phyloP scores from a whole-genome alignment of 2,888 invertebrate genomes.

The Nebria salina region DNA sequence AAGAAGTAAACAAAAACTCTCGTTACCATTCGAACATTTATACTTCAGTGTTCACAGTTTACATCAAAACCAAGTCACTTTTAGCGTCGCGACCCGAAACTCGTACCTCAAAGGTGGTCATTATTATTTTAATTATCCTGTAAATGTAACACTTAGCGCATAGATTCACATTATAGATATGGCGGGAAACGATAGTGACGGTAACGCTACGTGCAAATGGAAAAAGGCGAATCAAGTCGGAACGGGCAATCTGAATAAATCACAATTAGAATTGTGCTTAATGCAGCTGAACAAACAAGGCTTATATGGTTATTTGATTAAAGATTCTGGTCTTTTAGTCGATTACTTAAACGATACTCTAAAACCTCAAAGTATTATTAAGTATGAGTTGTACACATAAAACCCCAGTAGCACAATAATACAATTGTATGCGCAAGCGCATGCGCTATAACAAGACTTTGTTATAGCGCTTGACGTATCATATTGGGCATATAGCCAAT shows the following conservation, averaged over 20 bases:
- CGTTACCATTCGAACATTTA: constrained; percentile 58
- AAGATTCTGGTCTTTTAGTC: constrained; percentile 54
- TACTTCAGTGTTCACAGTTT: constrained; percentile 60
- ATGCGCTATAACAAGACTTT: too few species aligned
- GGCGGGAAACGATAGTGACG: constrained; percentile 60
- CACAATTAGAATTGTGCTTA: constrained; percentile 60
- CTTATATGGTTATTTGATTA: constrained; percentile 28
- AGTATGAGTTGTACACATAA: constrained; percentile 53
- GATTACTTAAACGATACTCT: constrained; percentile 59
- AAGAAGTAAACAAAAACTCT: constrained; percentile 54
- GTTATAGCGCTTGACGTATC: too few species aligned
- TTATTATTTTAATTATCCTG: background rate
- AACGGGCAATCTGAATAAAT: constrained; percentile 60
- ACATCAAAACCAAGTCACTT: constrained; percentile 54
- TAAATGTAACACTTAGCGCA: constrained; percentile 13
- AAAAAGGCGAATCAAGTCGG: constrained; percentile 59
- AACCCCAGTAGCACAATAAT: background rate
- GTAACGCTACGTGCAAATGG: constrained; percentile 54
- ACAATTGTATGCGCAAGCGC: too few species aligned
- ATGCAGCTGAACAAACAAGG: constrained; percentile 52
- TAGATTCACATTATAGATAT: constrained; percentile 63
- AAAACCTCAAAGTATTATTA: constrained; percentile 56
- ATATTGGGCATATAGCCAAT: too few species aligned
- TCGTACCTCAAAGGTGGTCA: constrained; percentile 50
- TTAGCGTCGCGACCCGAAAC: constrained; percentile 52